A percentile compares a stretch with the other conserved stretches of the same genome.
Conservation (phyloP, 2,888 invertebrate species). For the Rhingia campestris region DNA sequence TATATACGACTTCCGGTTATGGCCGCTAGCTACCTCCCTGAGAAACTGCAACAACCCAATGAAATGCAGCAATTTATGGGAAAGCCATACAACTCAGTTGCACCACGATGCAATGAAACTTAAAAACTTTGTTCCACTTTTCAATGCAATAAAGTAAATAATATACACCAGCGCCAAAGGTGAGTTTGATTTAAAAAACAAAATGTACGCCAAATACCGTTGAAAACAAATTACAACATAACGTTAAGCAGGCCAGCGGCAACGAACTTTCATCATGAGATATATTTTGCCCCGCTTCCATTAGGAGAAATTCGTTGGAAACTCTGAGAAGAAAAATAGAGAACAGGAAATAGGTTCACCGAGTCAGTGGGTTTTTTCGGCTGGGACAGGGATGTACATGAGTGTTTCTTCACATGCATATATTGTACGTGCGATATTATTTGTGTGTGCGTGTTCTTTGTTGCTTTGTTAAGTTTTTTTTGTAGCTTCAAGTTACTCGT, state of each 20-base stretch:
- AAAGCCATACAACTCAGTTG: constrained; percentile 1
- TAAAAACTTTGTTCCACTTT: constrained; percentile 47
- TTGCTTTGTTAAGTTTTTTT: background rate
- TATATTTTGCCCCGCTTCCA: constrained; percentile 18
- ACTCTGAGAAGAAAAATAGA: constrained; percentile 17
- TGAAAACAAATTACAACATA: constrained; percentile 36
- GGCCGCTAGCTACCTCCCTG: background rate
- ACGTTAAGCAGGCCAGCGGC: constrained; percentile 28
- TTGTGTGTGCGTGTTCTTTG: background rate
- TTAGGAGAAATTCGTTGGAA: constrained; percentile 4
- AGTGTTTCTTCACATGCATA: constrained; percentile 24
- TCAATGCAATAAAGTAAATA: constrained; percentile 43
- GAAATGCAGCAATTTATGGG: background rate
- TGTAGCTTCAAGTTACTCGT: constrained; percentile 38
- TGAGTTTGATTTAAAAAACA: constrained; percentile 3
- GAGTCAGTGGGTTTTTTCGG: constrained; percentile 39
- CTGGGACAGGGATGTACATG: background rate
- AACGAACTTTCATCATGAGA: constrained; percentile 39
- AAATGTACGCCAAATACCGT: constrained; percentile 16
- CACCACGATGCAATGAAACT: constrained; percentile 4
- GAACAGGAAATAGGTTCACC: constrained; percentile 40
- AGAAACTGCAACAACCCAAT: background rate
- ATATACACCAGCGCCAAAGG: constrained; percentile 13
- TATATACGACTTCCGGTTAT: constrained; percentile 22
- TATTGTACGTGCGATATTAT: background rate